Evolutionary conservation across 2,797 vertebrate species (phyloP).

Genomic region (Prionace glauca): DNA sequence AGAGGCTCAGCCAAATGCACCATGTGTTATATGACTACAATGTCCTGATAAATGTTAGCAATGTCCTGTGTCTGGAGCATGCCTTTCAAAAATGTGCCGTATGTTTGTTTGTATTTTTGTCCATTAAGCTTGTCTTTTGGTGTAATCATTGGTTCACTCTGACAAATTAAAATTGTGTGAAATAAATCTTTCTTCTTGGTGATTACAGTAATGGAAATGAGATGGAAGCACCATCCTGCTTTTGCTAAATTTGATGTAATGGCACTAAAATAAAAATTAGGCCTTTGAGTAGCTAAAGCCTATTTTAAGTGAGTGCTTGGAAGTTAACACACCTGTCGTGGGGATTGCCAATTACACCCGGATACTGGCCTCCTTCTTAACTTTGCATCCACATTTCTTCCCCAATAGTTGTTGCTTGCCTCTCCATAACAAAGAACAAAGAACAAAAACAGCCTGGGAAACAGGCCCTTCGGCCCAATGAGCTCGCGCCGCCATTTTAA

Average conservation of each 20-base stretch:
- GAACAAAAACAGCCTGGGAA: no score
- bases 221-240: neutral
- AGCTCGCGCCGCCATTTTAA: no score
- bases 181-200: neutral
- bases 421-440: neutral
- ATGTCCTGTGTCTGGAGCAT: no score
- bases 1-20: neutral
- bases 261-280: neutral
- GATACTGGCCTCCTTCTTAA: neutral
- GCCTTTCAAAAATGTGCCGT: no score
- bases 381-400: neutral
- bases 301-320: neutral
- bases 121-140: neutral
- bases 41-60: neutral
- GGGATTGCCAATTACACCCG: neutral
- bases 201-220: neutral
- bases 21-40: neutral
- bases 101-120: neutral
- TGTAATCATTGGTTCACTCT: no score
- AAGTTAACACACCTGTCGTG: neutral
- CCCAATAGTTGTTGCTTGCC: neutral
- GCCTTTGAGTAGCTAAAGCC: neutral
- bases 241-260: neutral
- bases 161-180: neutral
- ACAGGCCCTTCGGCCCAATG: no score